Evolutionary conservation across 2,113 vertebrate genomes (phyloP), one percentile per base, ranked within the genome.

Genomic region (Cryptotis parvus): DNA sequence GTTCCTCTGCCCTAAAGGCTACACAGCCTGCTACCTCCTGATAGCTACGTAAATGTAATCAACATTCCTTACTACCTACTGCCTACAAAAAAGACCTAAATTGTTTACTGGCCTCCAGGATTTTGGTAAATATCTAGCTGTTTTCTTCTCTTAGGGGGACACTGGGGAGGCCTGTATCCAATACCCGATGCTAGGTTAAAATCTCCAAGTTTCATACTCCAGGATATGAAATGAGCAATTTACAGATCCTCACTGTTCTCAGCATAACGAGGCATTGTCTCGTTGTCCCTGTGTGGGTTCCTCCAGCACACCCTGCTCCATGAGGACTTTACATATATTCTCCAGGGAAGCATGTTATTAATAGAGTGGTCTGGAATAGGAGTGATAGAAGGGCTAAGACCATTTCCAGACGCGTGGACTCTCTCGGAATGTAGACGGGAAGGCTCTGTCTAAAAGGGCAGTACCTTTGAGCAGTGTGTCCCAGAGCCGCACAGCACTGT

Each of bases 21-120:
- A 4, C 55, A 43, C n/a, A 76, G 93, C 86, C 89, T 93, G 94
- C 72, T 90, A 79, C 31, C 4, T 72, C n/a, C 95, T 94, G 95
- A 95, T 94, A 90, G 79, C 92, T 92, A 41, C 94, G 52, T 66
- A 61, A 81, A 82, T 68, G 39, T 75, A 82, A 73, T 88, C 96
- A 72, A 24, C 82, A 74, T 49, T 90, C 66, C 33, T 43, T 58
- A 79, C 68, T 29, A 35, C 35, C 68, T 29, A 35, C 35, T 86
- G 39, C 68, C 84, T 75, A 41, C 66, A 90, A 88, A 81, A 91
- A 93, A 82, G 63, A 52, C 29, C 78, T 37, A 66, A 75, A 78
- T 84, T 85, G 35, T 75, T 75, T 69, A 78, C 66, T 91, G 75
- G 74, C 61, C 88, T 81, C 73, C 1, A 61, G 75, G 75, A 88